Percentiles rank a stretch among this genome's conserved stretches.
Conservation (phyloP, 2,888 invertebrate genomes). For the Stenoptilia bipunctidactyla region DNA sequence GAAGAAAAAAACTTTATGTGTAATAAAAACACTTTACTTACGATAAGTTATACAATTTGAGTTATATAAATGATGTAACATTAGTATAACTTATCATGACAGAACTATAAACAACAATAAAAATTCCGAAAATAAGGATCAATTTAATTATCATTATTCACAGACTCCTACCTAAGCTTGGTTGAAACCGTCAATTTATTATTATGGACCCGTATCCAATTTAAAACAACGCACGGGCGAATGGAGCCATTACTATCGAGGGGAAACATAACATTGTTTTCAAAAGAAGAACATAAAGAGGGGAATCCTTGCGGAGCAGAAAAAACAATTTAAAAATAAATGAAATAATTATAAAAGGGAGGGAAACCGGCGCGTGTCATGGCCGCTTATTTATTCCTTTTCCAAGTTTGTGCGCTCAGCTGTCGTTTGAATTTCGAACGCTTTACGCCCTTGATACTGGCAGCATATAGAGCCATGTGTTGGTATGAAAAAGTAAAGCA, state of each 20-base stretch:
- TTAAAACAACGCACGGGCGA: constrained; percentile 66
- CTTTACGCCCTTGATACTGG: constrained; percentile 19
- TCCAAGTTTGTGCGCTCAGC: constrained; percentile 41
- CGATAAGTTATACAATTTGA: too few relatives aligned
- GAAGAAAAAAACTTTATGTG: too few relatives aligned
- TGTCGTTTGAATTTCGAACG: constrained; percentile 51
- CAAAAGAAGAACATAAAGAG: constrained; percentile 44
- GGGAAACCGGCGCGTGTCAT: constrained; percentile 61
- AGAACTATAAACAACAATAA: background rate
- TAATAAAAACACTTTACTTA: too few relatives aligned
- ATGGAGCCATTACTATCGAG: constrained; percentile 51
- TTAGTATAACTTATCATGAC: too few relatives aligned
- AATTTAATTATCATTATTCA: constrained; percentile 68
- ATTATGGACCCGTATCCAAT: constrained; percentile 70
- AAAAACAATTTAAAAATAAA: constrained; percentile 72
- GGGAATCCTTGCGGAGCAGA: constrained; percentile 61
- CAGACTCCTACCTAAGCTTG: constrained; percentile 46
- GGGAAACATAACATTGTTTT: constrained; percentile 52
- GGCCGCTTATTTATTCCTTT: constrained; percentile 49
- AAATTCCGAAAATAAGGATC: constrained; percentile 45
- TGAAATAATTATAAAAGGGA: constrained; percentile 67
- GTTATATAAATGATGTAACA: too few relatives aligned
- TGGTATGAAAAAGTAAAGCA: constrained; percentile 24
- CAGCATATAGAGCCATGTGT: constrained; percentile 43
- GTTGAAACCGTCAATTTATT: constrained; percentile 68